Percentiles rank a stretch among this genome's conserved stretches.
These are phyloP conservation scores for Apodemia arnacis DNA, from an alignment of 2,888 invertebrate genomes.

Conservation along the genomic window DNA sequence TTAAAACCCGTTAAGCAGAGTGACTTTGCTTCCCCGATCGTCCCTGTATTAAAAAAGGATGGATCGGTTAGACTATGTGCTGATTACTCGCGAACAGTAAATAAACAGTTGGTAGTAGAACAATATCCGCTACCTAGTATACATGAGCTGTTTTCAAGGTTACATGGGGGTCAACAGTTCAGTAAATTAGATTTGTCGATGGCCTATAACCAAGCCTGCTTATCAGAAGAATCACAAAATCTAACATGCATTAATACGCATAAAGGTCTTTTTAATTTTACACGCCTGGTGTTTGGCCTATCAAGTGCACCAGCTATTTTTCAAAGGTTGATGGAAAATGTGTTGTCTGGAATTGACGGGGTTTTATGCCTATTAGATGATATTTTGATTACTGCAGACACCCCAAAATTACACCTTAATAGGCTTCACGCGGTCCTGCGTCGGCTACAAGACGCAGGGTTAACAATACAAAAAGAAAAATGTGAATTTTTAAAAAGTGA, in stretches of 20 bases:
- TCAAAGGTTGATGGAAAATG: conserved; percentile 68
- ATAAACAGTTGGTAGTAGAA: conserved; percentile 76
- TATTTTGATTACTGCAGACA: conserved; percentile 47
- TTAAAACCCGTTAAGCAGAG: conserved; percentile 53
- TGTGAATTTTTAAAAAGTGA: conserved; percentile 67
- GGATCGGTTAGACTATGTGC: conserved; percentile 60
- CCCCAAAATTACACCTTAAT: conserved; percentile 41
- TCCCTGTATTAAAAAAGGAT: conserved; percentile 62
- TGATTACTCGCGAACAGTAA: conserved; percentile 75
- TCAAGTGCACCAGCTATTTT: conserved; percentile 73
- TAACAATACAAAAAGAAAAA: conserved; percentile 64
- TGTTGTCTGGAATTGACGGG: conserved; percentile 64
- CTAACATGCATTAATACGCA: conserved; percentile 61
- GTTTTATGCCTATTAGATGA: conserved; percentile 65
- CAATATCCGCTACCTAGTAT: conserved; percentile 56
- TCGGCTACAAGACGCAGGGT: conserved; percentile 64
- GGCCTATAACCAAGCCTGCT: conserved; percentile 66
- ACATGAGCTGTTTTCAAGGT: conserved; percentile 65
- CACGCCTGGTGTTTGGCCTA: conserved; percentile 67
- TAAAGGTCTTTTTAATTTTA: conserved; percentile 35
- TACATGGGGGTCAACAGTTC: conserved; percentile 73
- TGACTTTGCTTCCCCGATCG: conserved; percentile 57
- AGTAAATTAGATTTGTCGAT: conserved; percentile 70
- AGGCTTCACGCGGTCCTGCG: conserved; percentile 59
- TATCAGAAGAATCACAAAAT: conserved; percentile 56